Percentiles rank a stretch among this genome's conserved stretches.
Evolutionary conservation across 2,113 vertebrate genomes (phyloP).

Genomic region (Microcebus ravelobensis): DNA sequence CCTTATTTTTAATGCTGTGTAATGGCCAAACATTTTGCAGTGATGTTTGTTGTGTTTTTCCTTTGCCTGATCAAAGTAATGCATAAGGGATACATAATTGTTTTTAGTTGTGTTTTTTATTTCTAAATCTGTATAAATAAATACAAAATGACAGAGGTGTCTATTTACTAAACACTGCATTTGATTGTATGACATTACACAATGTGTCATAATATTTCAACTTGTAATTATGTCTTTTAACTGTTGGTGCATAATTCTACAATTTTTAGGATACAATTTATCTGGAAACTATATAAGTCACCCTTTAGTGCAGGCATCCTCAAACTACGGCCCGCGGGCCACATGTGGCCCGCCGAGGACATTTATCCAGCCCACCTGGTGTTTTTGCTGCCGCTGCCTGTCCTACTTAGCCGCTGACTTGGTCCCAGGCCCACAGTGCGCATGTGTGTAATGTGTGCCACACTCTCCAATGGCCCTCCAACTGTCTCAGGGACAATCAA

Average conservation of each 20-base stretch:
- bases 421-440: no score
- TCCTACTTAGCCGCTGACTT: no score
- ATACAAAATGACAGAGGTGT: slow-evolving; percentile 85
- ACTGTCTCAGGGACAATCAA: no score
- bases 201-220: slow-evolving; percentile 84
- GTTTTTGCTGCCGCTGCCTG: no score
- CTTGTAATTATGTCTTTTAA: slow-evolving; percentile 81
- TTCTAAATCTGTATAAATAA: slow-evolving; percentile 86
- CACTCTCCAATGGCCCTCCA: no score
- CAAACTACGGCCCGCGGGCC: no score
- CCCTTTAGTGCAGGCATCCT: slow-evolving; percentile 62
- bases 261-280: slow-evolving; percentile 79
- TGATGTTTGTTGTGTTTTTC: not conserved
- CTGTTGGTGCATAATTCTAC: slow-evolving; percentile 82
- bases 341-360: no score
- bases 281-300: slow-evolving; percentile 81
- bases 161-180: slow-evolving; percentile 85
- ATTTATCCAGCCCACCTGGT: no score
- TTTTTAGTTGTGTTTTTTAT: slow-evolving; percentile 85
- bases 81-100: not conserved
- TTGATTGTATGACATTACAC: slow-evolving; percentile 85
- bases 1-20: slow-evolving; percentile 22
- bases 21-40: not conserved
- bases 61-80: slow-evolving; percentile 35
- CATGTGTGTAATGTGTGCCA: no score